Percentiles rank a stretch among this genome's conserved stretches.
Conservation (phyloP, 1,140 invertebrate species). For the Dufourea novaeangliae region DNA sequence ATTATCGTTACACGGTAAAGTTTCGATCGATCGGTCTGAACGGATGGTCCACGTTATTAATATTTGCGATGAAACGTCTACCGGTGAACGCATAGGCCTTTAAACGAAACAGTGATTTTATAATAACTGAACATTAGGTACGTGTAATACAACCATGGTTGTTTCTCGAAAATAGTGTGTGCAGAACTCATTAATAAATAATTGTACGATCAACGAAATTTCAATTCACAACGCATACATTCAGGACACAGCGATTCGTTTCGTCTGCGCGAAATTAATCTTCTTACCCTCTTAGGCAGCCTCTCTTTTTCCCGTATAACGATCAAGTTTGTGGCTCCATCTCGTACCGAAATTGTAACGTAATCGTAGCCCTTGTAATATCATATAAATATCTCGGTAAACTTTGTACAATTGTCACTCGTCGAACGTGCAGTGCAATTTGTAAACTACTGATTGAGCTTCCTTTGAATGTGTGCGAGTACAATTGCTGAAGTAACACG, state of each 20-base stretch:
- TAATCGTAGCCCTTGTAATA: neutral
- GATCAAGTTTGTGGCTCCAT: neutral
- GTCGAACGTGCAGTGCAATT: conserved; percentile 2
- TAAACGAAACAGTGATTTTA: conserved; percentile 21
- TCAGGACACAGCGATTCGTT: conserved; percentile 14
- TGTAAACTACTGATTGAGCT: conserved; percentile 28
- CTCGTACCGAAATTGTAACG: neutral
- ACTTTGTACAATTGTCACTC: conserved; percentile 38
- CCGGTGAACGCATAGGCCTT: neutral
- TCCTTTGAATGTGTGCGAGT: neutral
- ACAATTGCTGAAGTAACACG: conserved; percentile 3
- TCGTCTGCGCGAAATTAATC: neutral
- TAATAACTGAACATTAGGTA: neutral
- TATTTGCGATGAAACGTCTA: conserved; percentile 11
- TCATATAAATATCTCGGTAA: conserved; percentile 11
- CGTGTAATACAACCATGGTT: neutral
- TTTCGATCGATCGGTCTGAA: conserved; percentile 11
- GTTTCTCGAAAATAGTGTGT: too few species aligned
- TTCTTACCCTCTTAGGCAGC: neutral
- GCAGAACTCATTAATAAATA: neutral
- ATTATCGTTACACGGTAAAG: conserved; percentile 1
- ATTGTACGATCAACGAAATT: neutral
- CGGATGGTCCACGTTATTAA: conserved; percentile 37
- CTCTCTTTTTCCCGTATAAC: conserved; percentile 5
- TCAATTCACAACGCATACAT: neutral